Evolutionary conservation across 1,140 invertebrate species (phyloP).

Genomic region (Hydropsyche tenuis): DNA sequence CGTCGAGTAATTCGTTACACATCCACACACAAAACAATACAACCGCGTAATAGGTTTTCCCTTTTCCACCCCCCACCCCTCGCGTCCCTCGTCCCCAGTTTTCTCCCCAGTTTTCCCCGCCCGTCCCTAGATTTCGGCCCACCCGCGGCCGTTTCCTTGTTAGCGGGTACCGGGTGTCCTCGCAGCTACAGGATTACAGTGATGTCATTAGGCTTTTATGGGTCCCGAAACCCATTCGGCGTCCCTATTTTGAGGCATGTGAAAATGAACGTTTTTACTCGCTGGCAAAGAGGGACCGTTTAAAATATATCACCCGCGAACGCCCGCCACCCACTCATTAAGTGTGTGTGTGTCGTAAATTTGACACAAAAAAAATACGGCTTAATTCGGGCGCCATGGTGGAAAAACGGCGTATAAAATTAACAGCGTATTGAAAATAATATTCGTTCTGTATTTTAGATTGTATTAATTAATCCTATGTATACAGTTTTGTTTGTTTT

Average conservation of each 20-base stretch:
- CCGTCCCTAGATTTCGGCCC: not conserved
- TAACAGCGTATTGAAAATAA: too few species aligned
- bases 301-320: slow-evolving; percentile 14
- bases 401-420: too few species aligned
- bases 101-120: not conserved
- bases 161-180: slow-evolving; percentile 34
- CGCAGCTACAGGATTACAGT: slow-evolving; percentile 40
- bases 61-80: slow-evolving; percentile 28
- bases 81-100: not conserved
- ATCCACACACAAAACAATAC: slow-evolving; percentile 50
- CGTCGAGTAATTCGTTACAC: slow-evolving; percentile 47
- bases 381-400: too few species aligned
- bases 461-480: too few species aligned
- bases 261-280: slow-evolving; percentile 33
- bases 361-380: not conserved
- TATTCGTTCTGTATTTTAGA: too few species aligned
- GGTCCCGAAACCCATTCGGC: slow-evolving; percentile 29
- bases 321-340: slow-evolving; percentile 11
- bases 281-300: slow-evolving; percentile 8
- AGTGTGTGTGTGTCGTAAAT: not conserved
- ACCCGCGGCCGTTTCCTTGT: slow-evolving; percentile 40
- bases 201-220: slow-evolving; percentile 41
- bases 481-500: too few species aligned
- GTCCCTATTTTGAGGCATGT: slow-evolving; percentile 29
- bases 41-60: slow-evolving; percentile 50